Conservation (phyloP, 2,113 vertebrate genomes). For the Bombycilla garrulus region DNA sequence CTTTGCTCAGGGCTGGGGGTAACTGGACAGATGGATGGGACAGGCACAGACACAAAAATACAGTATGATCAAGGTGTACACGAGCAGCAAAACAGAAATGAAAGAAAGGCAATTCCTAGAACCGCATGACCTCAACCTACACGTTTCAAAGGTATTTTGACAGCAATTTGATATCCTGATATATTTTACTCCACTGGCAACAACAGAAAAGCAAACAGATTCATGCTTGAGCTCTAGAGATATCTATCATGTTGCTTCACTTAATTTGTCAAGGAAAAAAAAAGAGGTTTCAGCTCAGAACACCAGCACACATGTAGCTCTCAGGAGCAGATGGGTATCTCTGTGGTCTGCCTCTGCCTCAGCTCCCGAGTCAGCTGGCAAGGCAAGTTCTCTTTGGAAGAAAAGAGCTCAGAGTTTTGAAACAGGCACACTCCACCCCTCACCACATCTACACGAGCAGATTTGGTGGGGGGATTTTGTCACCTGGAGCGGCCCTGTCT, state of each 20-base stretch:
- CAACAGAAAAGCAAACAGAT: slow-evolving; percentile 56
- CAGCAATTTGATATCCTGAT: slow-evolving; percentile 45
- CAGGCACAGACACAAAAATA: neutral
- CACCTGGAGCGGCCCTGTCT: neutral
- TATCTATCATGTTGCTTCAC: slow-evolving; percentile 1
- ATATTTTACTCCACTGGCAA: slow-evolving; percentile 49
- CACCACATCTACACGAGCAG: neutral
- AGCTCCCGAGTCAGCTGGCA: neutral
- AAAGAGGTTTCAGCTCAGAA: neutral
- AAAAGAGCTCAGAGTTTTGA: neutral
- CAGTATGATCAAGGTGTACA: neutral
- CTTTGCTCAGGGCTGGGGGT: neutral
- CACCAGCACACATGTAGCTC: neutral
- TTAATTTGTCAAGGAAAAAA: neutral
- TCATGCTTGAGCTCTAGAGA: slow-evolving; percentile 53
- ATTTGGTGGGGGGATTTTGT: neutral
- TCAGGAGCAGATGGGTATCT: slow-evolving; percentile 1
- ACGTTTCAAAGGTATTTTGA: slow-evolving; percentile 52
- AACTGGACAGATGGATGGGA: neutral
- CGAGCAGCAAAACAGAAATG: neutral
- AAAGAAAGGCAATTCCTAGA: neutral
- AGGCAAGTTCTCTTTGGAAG: neutral
- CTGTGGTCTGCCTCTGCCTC: neutral
- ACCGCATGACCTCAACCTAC: slow-evolving; percentile 49
- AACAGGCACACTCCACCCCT: rapidly evolving